Percentiles rank a stretch among this genome's conserved stretches.
Evolutionary conservation across 2,113 vertebrate genomes (phyloP).

Genomic region (Oryzias curvinotus): DNA sequence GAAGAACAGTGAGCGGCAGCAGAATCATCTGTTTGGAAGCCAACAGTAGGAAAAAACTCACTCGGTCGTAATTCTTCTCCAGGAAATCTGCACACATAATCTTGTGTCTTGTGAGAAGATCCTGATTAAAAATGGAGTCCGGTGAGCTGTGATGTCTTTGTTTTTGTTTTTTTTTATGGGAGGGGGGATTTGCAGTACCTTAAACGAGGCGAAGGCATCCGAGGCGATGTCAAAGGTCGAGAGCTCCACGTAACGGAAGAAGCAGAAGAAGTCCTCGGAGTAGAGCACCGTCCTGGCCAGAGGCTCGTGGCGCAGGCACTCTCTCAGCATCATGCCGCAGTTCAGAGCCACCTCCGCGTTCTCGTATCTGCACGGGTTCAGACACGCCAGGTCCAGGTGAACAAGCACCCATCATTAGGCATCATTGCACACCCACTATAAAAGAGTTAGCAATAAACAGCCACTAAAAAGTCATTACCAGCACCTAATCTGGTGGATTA

Average conservation of each 20-base stretch:
- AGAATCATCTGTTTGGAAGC: background rate
- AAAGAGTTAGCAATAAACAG: background rate
- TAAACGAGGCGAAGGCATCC: slow-evolving; percentile 83
- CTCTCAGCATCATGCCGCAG: slow-evolving; percentile 83
- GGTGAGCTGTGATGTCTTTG: background rate
- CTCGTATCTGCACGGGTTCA: slow-evolving; percentile 73
- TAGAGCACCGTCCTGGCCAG: slow-evolving; percentile 76
- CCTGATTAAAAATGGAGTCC: slow-evolving; percentile 71
- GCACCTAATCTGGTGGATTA: background rate
- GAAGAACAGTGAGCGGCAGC: background rate
- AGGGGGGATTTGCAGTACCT: slow-evolving; percentile 51
- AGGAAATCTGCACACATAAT: slow-evolving; percentile 93
- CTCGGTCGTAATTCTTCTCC: slow-evolving; percentile 94
- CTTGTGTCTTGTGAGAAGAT: slow-evolving; percentile 95
- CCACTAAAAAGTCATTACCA: background rate
- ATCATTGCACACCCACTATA: background rate
- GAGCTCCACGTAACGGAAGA: slow-evolving; percentile 81
- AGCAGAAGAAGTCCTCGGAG: slow-evolving; percentile 79
- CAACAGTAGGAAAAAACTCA: slow-evolving; percentile 67
- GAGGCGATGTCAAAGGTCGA: slow-evolving; percentile 84
- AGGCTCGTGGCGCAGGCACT: slow-evolving; percentile 82
- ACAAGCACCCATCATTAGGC: background rate
- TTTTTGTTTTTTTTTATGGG: background rate
- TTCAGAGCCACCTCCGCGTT: slow-evolving; percentile 80
- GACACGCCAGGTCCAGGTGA: slow-evolving; percentile 15